A percentile compares a stretch with the other conserved stretches of the same genome.
These are phyloP conservation scores for Caranx ignobilis DNA, from an alignment of 2,113 vertebrate genomes.

Conservation along the genomic window DNA sequence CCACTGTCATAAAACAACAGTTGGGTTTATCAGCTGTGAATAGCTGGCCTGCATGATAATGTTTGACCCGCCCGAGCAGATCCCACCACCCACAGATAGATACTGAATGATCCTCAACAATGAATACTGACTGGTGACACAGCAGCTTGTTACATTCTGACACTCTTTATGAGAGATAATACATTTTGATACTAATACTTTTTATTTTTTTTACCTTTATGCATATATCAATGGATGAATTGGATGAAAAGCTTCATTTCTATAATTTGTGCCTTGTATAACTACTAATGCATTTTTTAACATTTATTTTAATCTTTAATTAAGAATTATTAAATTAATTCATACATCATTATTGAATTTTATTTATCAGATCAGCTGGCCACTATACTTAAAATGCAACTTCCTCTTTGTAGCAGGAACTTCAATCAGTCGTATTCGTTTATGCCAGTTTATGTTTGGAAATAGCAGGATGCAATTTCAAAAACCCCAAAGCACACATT, in stretches of 20 bases:
- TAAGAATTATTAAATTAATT: too few relatives aligned
- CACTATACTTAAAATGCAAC: not conserved
- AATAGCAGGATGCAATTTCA: not conserved
- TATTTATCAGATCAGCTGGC: not conserved
- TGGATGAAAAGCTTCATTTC: not conserved
- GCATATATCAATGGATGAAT: not conserved
- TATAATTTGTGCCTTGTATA: not conserved
- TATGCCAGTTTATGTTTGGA: not conserved
- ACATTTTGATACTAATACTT: too few relatives aligned
- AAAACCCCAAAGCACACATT: not conserved
- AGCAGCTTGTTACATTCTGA: constrained; percentile 27
- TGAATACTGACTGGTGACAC: constrained; percentile 17
- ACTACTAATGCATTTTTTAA: not conserved
- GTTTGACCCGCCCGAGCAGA: constrained; percentile 59
- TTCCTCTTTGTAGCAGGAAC: constrained; percentile 17
- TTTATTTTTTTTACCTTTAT: not conserved
- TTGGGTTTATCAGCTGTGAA: constrained; percentile 72
- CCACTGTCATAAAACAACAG: constrained; percentile 30
- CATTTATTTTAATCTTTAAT: too few relatives aligned
- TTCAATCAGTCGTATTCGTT: not conserved
- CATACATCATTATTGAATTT: not conserved
- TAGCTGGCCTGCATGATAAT: constrained; percentile 60
- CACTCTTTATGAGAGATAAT: not conserved
- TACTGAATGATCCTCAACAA: constrained; percentile 22
- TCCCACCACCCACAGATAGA: constrained; percentile 33